phyloP scores from a whole-genome alignment of 2,113 vertebrate genomes.

The Proteles cristata region DNA sequence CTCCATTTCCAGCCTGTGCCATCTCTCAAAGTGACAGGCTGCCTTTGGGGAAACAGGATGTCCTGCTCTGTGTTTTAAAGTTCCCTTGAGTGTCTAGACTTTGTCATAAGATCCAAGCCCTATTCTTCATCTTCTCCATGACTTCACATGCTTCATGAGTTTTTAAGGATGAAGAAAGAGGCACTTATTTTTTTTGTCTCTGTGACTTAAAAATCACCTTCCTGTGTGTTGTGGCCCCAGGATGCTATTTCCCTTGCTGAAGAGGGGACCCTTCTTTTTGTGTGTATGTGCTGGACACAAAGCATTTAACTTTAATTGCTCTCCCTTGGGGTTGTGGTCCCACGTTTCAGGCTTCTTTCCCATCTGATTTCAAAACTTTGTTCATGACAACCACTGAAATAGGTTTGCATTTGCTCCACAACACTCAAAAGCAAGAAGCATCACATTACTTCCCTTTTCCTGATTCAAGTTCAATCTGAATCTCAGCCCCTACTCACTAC shows the following conservation, averaged over 20 bases:
- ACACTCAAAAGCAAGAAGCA: not conserved
- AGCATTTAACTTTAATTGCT: not conserved
- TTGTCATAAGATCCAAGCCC: not conserved
- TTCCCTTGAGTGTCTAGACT: not conserved
- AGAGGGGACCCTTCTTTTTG: not conserved
- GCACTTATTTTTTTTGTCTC: not conserved
- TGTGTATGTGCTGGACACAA: not conserved
- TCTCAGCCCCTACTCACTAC: not conserved
- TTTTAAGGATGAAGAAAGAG: not conserved
- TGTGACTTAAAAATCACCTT: not conserved
- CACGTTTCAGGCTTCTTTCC: not conserved
- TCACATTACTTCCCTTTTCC: not conserved
- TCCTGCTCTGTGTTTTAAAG: conserved; percentile 8
- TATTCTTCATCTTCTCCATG: not conserved
- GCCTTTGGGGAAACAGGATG: not conserved
- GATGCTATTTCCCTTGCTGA: no score
- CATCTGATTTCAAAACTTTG: not conserved
- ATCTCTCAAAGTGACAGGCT: not conserved
- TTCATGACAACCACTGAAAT: not conserved
- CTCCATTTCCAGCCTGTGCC: not conserved
- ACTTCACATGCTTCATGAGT: not conserved
- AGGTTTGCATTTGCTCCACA: not conserved
- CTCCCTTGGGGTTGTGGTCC: not conserved
- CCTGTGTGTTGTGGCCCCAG: not conserved
- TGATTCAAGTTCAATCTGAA: not conserved